Percentiles rank a stretch among this genome's conserved stretches.
These are phyloP conservation scores for Hipposideros armiger DNA, from an alignment of 2,113 vertebrate species.

Conservation along the genomic window DNA sequence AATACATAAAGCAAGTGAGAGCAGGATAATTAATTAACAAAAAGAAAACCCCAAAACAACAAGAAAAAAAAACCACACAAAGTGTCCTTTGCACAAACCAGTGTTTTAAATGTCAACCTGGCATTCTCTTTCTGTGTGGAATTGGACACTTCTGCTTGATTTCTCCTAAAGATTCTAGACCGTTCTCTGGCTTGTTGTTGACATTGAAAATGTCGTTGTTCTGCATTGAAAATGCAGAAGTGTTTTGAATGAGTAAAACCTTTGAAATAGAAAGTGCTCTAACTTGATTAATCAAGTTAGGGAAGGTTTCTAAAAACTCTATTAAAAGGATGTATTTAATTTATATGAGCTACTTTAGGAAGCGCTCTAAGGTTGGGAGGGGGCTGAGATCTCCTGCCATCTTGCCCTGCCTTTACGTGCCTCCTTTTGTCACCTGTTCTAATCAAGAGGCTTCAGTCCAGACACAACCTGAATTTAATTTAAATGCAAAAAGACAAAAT, in stretches of 20 bases:
- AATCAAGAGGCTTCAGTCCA: slow-evolving; percentile 20
- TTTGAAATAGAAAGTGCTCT: slow-evolving; percentile 51
- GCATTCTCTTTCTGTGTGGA: slow-evolving; percentile 74
- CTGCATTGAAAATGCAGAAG: slow-evolving; percentile 19
- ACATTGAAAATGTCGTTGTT: neutral
- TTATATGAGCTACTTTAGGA: neutral
- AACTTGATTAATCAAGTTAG: slow-evolving; percentile 48
- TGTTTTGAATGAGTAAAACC: slow-evolving; percentile 36
- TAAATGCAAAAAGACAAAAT: slow-evolving; percentile 34
- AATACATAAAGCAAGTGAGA: slow-evolving; percentile 83
- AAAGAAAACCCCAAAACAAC: too few relatives aligned
- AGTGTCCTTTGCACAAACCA: slow-evolving; percentile 80
- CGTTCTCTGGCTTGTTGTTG: neutral
- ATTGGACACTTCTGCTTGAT: slow-evolving; percentile 56
- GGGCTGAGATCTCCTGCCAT: neutral
- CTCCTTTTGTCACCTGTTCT: neutral
- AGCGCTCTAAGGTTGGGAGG: neutral
- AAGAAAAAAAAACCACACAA: slow-evolving; percentile 32
- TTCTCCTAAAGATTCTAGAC: slow-evolving; percentile 69
- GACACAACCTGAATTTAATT: slow-evolving; percentile 33
- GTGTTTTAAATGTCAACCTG: slow-evolving; percentile 84
- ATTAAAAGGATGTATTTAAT: slow-evolving; percentile 41
- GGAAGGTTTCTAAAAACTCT: slow-evolving; percentile 34
- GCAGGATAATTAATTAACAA: slow-evolving; percentile 80
- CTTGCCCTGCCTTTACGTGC: neutral